phyloP scores from a whole-genome alignment of 2,113 vertebrate species.

The Corythornis cristatus region DNA sequence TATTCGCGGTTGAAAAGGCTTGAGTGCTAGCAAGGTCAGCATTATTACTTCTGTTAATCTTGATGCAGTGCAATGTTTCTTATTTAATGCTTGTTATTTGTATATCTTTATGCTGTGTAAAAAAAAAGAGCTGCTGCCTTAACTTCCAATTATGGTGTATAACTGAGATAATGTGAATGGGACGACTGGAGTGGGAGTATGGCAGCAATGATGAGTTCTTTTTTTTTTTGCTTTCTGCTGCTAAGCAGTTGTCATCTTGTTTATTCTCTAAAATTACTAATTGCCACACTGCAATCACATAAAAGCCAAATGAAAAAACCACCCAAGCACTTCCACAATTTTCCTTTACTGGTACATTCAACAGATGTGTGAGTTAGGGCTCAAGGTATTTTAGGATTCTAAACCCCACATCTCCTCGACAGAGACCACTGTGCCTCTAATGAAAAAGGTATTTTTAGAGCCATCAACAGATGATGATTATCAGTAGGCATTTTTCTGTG shows the following conservation, averaged over 20 bases:
- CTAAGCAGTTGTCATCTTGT: conserved; percentile 51
- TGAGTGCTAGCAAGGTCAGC: conserved; percentile 64
- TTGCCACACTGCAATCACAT: conserved; percentile 26
- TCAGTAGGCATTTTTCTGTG: not conserved
- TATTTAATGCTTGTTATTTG: conserved; percentile 72
- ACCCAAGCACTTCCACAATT: conserved; percentile 3
- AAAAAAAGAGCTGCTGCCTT: not conserved
- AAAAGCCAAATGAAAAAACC: conserved; percentile 47
- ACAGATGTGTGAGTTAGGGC: not conserved
- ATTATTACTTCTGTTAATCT: conserved; percentile 72
- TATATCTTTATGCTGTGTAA: conserved; percentile 33
- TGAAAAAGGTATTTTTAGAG: not conserved
- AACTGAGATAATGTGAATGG: conserved; percentile 33
- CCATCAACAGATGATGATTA: not conserved
- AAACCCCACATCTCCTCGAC: not conserved
- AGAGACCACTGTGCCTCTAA: not conserved
- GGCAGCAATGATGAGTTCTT: conserved; percentile 43
- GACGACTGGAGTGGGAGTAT: conserved; percentile 13
- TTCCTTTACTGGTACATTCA: not conserved
- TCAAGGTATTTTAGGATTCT: not conserved
- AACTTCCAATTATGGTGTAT: conserved; percentile 22
- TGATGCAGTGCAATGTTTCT: conserved; percentile 51
- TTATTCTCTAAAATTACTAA: conserved; percentile 64
- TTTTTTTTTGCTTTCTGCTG: conserved; percentile 17
- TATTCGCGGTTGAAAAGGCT: conserved; percentile 66